phyloP scores from a whole-genome alignment of 2,888 invertebrate genomes.

The Pyrrhia umbra region DNA sequence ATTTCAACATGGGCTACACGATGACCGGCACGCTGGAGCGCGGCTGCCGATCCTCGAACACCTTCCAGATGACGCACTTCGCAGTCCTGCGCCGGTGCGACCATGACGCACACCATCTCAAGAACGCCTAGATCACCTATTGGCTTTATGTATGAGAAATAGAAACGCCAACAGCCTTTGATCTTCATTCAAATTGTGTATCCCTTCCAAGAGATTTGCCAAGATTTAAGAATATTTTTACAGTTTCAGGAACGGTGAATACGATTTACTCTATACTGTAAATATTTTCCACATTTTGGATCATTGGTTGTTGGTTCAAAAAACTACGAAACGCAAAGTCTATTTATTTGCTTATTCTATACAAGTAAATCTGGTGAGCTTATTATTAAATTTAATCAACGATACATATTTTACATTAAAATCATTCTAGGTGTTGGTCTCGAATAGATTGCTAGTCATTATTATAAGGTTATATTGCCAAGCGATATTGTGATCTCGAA shows the following conservation, averaged over 20 bases:
- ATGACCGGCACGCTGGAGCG: slow-evolving; percentile 96
- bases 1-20: slow-evolving; percentile 97
- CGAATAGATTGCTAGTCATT: slow-evolving; percentile 72
- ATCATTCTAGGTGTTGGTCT: slow-evolving; percentile 64
- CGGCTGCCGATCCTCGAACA: slow-evolving; percentile 93
- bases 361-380: slow-evolving; percentile 59
- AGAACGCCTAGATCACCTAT: slow-evolving; percentile 72
- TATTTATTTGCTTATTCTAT: slow-evolving; percentile 45
- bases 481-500: slow-evolving; percentile 88
- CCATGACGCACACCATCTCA: slow-evolving; percentile 90
- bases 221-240: neutral
- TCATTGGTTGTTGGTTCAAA: slow-evolving; percentile 27
- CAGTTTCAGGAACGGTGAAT: neutral
- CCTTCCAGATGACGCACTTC: slow-evolving; percentile 96
- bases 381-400: slow-evolving; percentile 52
- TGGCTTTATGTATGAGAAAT: neutral
- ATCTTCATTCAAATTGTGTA: neutral
- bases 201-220: neutral
- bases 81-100: slow-evolving; percentile 96
- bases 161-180: slow-evolving; percentile 28
- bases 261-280: neutral
- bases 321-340: slow-evolving; percentile 1
- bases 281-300: neutral
- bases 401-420: slow-evolving; percentile 47
- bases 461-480: slow-evolving; percentile 82